A percentile compares a stretch with the other conserved stretches of the same genome.
Conservation (phyloP, 2,888 invertebrate genomes). For the Strigamia maritima region DNA sequence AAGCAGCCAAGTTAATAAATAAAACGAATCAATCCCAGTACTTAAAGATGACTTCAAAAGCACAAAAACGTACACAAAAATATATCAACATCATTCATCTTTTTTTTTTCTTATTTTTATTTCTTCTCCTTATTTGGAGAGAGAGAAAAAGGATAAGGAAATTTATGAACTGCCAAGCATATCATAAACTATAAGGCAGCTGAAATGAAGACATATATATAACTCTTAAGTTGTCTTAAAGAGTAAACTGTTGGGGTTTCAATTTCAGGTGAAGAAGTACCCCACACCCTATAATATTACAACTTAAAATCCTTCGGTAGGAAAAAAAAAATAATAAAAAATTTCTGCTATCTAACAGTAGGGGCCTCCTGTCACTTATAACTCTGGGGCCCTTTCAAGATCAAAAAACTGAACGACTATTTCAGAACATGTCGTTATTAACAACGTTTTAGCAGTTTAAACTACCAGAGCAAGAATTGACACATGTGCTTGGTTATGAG, state of each 20-base stretch:
- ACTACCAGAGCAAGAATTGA: no score
- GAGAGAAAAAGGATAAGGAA: not conserved
- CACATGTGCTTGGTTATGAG: no score
- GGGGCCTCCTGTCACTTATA: no score
- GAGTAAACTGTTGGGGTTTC: not conserved
- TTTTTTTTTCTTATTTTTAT: not conserved
- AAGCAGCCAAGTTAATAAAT: not conserved
- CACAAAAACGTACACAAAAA: not conserved
- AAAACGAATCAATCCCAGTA: not conserved
- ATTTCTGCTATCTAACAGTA: no score
- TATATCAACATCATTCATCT: not conserved
- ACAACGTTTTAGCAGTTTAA: no score
- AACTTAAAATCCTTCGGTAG: not conserved
- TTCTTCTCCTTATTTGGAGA: not conserved
- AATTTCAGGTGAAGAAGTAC: not conserved
- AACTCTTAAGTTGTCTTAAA: not conserved
- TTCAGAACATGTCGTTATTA: no score
- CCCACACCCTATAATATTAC: not conserved
- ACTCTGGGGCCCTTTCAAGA: no score
- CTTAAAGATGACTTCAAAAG: not conserved
- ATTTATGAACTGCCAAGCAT: constrained; percentile 16
- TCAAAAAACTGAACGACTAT: no score
- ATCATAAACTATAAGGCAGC: not conserved
- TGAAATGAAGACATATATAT: constrained; percentile 8
- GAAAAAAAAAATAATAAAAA: no score